Conservation (phyloP, 1,140 invertebrate genomes). For the Pantala flavescens region DNA sequence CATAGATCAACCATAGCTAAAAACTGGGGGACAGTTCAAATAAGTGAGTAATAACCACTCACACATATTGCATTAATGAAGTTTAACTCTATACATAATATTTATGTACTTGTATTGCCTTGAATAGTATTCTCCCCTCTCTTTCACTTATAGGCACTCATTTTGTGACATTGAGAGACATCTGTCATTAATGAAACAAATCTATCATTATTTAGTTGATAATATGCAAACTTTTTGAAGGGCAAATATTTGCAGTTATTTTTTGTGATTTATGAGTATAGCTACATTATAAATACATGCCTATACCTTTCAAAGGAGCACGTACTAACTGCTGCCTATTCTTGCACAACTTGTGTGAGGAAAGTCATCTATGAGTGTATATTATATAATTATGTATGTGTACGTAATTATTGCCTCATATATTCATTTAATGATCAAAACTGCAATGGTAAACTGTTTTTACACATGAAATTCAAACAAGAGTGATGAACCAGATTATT, state of each 20-base stretch:
- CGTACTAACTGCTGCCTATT: neutral
- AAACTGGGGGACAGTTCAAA: neutral
- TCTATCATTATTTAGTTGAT: neutral
- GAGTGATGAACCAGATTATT: neutral
- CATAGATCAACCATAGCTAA: too few species aligned
- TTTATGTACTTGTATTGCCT: slow-evolving; percentile 4
- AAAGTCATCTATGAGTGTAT: neutral
- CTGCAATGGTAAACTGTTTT: neutral
- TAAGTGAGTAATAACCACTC: neutral
- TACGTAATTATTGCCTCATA: neutral
- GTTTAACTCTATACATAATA: neutral
- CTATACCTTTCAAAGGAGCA: neutral
- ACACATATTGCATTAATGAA: neutral
- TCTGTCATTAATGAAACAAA: neutral
- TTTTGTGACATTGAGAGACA: slow-evolving; percentile 6
- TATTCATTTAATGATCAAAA: slow-evolving; percentile 3
- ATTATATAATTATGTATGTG: neutral
- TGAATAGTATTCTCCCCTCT: neutral
- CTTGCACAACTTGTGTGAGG: slow-evolving; percentile 11
- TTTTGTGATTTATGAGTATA: slow-evolving; percentile 12
- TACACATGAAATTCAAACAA: neutral
- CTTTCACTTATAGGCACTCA: slow-evolving; percentile 5
- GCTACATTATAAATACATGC: neutral
- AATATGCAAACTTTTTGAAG: neutral
- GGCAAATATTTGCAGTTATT: slow-evolving; percentile 17